Evolutionary conservation across 1,140 invertebrate genomes (phyloP), one percentile per base, ranked within the genome.

Genomic region (Harpegnathos saltator): DNA sequence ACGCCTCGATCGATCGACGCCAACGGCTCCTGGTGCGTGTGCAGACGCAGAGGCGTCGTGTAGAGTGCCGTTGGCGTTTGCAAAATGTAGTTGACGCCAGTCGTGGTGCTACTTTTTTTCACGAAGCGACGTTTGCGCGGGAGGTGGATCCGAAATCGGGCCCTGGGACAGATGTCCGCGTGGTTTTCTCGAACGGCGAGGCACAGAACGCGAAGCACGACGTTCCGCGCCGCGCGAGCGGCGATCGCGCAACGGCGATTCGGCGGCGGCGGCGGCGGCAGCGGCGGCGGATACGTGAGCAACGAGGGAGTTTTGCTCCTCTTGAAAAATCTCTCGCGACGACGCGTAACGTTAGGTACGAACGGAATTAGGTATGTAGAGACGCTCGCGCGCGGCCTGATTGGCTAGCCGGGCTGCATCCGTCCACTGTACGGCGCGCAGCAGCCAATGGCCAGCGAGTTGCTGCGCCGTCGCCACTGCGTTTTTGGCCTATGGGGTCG

Each of bases 401-500:
- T 88, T 87, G 82, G 86, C 38, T 52, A 33, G 12, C 12, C 29
- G 52, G 17, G 15, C 19, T n/a, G 66, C 50, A 14, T 29, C 52
- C 24, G 52, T 72, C 63, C 19, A 50, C 26, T 19, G 48, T 66
- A 26, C 56, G 38, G n/a, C 12, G 1, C 12, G 22, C 22, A 44
- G n/a, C 22, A 24, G 17, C 86, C 82, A 87, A 87, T 85, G 12
- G 17, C 22, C 22, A 12, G 17, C 17, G 52, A 65, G 26, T 22
- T 72, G 71, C 58, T 56, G 87, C 87, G 87, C 87, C 80, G 84
- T 89, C 87, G 87, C 81, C 33, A 84, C 74, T 73, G 80, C 74
- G 50, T 17, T 61, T 72, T 3, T 69, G 80, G 66, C 71, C 83
- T 82, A 85, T 90, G 73, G 68, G 83, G 75, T 89, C 33, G 59